A percentile compares a stretch with the other conserved stretches of the same genome.
phyloP scores from a whole-genome alignment of 2,888 invertebrate genomes.

The Smittia sp. region DNA sequence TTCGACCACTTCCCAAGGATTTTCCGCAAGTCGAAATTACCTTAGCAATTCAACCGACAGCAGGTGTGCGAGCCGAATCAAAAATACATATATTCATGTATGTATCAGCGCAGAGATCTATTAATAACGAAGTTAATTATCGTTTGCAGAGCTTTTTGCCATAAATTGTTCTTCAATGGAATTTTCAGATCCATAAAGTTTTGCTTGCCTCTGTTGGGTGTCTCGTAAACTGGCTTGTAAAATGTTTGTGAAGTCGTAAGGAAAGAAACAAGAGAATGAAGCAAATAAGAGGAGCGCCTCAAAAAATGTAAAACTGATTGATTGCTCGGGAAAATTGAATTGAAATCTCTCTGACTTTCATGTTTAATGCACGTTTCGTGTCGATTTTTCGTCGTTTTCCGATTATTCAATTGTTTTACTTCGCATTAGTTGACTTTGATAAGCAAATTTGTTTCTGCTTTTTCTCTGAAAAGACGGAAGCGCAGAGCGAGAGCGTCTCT shows the following conservation, averaged over 20 bases:
- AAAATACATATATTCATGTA: too few relatives aligned
- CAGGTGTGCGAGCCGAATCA: too few relatives aligned
- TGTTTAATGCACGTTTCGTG: background rate
- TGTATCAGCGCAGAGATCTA: too few relatives aligned
- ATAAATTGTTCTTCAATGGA: too few relatives aligned
- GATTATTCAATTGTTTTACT: constrained; percentile 14
- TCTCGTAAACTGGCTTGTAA: background rate
- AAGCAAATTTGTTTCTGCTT: constrained; percentile 11
- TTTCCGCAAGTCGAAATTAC: too few relatives aligned
- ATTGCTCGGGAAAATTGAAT: constrained; percentile 19
- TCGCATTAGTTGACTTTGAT: background rate
- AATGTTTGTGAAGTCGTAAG: background rate
- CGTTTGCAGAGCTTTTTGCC: too few relatives aligned
- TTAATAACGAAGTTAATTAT: too few relatives aligned
- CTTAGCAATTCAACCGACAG: too few relatives aligned
- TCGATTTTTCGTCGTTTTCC: background rate
- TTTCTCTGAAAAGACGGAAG: background rate
- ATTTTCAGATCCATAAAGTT: too few relatives aligned
- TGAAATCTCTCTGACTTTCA: background rate
- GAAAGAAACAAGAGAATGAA: background rate
- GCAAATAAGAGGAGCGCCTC: background rate
- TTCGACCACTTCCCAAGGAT: too few relatives aligned
- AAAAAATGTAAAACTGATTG: constrained; percentile 1
- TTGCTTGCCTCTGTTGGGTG: constrained; percentile 15
- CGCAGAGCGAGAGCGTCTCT: background rate